A percentile compares a stretch with the other conserved stretches of the same genome.
These are phyloP conservation scores for Drosophila anceps DNA, from an alignment of 2,888 invertebrate species.

Conservation along the genomic window DNA sequence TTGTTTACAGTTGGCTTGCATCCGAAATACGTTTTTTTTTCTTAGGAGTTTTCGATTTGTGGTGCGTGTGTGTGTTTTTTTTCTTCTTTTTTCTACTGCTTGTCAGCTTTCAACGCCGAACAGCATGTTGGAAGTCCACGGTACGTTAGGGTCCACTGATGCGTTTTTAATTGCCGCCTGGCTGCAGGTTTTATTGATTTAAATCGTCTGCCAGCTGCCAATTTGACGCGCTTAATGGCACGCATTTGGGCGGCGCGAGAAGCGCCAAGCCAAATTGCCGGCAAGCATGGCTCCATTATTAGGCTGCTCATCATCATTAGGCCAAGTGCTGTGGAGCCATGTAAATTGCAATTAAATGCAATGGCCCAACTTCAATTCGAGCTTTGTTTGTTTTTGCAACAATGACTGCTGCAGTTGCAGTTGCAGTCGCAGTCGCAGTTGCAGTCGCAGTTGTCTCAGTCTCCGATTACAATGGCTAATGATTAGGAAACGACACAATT, in stretches of 20 bases:
- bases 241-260: constrained; percentile 47
- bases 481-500: constrained; percentile 80
- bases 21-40: constrained; percentile 26
- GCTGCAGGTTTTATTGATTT: constrained; percentile 75
- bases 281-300: constrained; percentile 53
- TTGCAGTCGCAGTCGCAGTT: constrained; percentile 25
- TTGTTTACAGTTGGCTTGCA: constrained; percentile 60
- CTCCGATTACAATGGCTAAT: constrained; percentile 71
- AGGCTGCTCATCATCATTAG: constrained; percentile 73
- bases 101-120: constrained; percentile 8
- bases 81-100: not conserved
- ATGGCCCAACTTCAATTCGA: constrained; percentile 23
- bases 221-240: constrained; percentile 74
- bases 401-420: constrained; percentile 20
- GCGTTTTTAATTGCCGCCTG: constrained; percentile 74
- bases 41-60: constrained; percentile 7
- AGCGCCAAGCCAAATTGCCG: constrained; percentile 54
- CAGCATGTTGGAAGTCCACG: constrained; percentile 1
- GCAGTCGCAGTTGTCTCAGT: constrained; percentile 19
- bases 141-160: constrained; percentile 53
- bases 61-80: not conserved
- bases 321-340: constrained; percentile 23
- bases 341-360: constrained; percentile 27
- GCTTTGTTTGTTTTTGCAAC: constrained; percentile 58
- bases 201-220: constrained; percentile 75